These are phyloP conservation scores for Hippocampus mohnikei DNA, from an alignment of 2,113 vertebrate species.

Conservation along the genomic window DNA sequence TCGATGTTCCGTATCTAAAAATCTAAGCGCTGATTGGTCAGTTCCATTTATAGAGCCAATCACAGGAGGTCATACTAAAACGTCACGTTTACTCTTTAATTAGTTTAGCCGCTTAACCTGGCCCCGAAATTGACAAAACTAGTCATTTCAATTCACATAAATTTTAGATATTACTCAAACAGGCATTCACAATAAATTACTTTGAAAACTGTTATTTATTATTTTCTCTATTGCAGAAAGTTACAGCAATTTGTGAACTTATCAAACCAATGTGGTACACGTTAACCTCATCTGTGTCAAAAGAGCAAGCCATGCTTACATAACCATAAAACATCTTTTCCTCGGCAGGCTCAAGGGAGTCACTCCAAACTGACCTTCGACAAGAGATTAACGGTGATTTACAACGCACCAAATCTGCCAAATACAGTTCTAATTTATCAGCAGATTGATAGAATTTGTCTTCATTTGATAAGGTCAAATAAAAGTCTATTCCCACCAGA, in stretches of 20 bases:
- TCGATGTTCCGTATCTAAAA: neutral
- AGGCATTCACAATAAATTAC: too few relatives aligned
- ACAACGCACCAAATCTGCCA: neutral
- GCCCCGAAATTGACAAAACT: neutral
- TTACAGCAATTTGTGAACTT: neutral
- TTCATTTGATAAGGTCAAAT: neutral
- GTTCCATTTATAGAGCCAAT: neutral
- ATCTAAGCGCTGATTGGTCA: neutral
- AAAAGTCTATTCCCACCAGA: neutral
- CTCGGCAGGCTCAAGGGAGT: neutral
- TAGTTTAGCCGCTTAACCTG: neutral
- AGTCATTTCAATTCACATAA: too few relatives aligned
- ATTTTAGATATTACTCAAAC: too few relatives aligned
- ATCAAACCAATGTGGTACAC: neutral
- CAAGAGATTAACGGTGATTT: neutral
- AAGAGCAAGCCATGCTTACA: neutral
- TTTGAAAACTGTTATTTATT: too few relatives aligned
- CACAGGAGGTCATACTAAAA: neutral
- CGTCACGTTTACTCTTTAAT: neutral
- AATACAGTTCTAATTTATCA: neutral
- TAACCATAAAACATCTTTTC: neutral
- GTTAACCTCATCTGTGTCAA: neutral
- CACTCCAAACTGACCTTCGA: neutral
- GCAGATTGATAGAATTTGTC: neutral
- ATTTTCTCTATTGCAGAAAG: neutral